These are phyloP conservation scores for Ptychoptera contaminata DNA, from an alignment of 2,888 invertebrate species.

Conservation along the genomic window DNA sequence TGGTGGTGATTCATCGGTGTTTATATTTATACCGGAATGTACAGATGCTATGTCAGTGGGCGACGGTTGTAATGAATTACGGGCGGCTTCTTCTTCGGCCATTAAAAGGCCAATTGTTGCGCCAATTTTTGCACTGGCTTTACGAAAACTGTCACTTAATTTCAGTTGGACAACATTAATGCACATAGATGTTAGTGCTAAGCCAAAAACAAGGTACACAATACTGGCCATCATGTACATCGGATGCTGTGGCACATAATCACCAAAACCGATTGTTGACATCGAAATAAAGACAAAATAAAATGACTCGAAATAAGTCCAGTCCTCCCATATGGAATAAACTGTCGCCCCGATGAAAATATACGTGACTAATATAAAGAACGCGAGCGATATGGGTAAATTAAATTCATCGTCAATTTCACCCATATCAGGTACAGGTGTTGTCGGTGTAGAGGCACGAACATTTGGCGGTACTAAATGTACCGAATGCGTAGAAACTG, in stretches of 20 bases:
- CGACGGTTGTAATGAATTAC: slow-evolving; percentile 15
- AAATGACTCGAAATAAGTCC: slow-evolving; percentile 87
- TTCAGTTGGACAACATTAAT: slow-evolving; percentile 88
- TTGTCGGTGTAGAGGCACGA: slow-evolving; percentile 47
- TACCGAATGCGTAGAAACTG: slow-evolving; percentile 20
- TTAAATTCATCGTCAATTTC: slow-evolving; percentile 89
- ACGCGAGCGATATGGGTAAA: slow-evolving; percentile 78
- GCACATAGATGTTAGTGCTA: slow-evolving; percentile 93
- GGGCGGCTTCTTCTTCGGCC: slow-evolving; percentile 45
- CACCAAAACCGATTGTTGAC: slow-evolving; percentile 95
- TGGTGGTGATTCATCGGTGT: slow-evolving; percentile 19
- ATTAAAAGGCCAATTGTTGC: slow-evolving; percentile 67
- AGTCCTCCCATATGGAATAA: slow-evolving; percentile 61
- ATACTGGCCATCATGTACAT: slow-evolving; percentile 80
- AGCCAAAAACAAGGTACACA: slow-evolving; percentile 82
- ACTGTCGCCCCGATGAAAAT: slow-evolving; percentile 73
- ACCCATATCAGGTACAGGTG: slow-evolving; percentile 59
- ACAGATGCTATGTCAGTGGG: slow-evolving; percentile 25
- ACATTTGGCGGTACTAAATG: slow-evolving; percentile 11
- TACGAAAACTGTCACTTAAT: slow-evolving; percentile 62
- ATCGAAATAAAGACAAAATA: slow-evolving; percentile 96
- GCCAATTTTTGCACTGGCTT: slow-evolving; percentile 71
- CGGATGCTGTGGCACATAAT: slow-evolving; percentile 77
- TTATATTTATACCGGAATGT: slow-evolving; percentile 12
- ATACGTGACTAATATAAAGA: slow-evolving; percentile 66